These are phyloP conservation scores for Lysandra bellargus DNA, from an alignment of 2,888 invertebrate genomes.

Conservation along the genomic window DNA sequence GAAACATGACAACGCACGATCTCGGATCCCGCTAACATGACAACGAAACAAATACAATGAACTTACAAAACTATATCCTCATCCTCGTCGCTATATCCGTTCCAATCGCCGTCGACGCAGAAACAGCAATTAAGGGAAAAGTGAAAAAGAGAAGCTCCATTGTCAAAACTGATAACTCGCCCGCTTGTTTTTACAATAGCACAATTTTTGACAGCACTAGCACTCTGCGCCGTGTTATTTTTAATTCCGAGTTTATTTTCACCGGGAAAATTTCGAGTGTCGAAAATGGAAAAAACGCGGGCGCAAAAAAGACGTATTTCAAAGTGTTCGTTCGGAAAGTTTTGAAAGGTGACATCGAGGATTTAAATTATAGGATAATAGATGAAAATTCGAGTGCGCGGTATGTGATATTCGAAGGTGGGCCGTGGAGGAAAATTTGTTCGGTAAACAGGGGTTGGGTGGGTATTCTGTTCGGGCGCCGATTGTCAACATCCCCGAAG, in stretches of 20 bases:
- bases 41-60: slow-evolving; percentile 20
- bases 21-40: slow-evolving; percentile 12
- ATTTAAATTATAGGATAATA: slow-evolving; percentile 66
- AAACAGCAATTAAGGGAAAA: slow-evolving; percentile 66
- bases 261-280: slow-evolving; percentile 75
- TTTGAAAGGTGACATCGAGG: slow-evolving; percentile 70
- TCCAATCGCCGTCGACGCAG: slow-evolving; percentile 54
- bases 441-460: slow-evolving; percentile 55
- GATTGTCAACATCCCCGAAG: slow-evolving; percentile 61
- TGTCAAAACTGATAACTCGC: slow-evolving; percentile 64
- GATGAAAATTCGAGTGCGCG: slow-evolving; percentile 66
- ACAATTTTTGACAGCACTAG: slow-evolving; percentile 70
- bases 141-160: slow-evolving; percentile 73
- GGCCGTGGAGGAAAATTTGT: slow-evolving; percentile 53
- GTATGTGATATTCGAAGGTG: slow-evolving; percentile 65
- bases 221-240: slow-evolving; percentile 63
- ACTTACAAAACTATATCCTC: slow-evolving; percentile 24
- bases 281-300: slow-evolving; percentile 53
- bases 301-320: slow-evolving; percentile 62
- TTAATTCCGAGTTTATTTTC: slow-evolving; percentile 71
- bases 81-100: slow-evolving; percentile 45
- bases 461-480: slow-evolving; percentile 62
- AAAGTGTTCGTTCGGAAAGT: slow-evolving; percentile 74
- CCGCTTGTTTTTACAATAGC: slow-evolving; percentile 61
- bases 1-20: slow-evolving; percentile 24